Percentiles rank a stretch among this genome's conserved stretches.
phyloP scores from a whole-genome alignment of 2,113 vertebrate species.

The Drymodes brunneopygia region DNA sequence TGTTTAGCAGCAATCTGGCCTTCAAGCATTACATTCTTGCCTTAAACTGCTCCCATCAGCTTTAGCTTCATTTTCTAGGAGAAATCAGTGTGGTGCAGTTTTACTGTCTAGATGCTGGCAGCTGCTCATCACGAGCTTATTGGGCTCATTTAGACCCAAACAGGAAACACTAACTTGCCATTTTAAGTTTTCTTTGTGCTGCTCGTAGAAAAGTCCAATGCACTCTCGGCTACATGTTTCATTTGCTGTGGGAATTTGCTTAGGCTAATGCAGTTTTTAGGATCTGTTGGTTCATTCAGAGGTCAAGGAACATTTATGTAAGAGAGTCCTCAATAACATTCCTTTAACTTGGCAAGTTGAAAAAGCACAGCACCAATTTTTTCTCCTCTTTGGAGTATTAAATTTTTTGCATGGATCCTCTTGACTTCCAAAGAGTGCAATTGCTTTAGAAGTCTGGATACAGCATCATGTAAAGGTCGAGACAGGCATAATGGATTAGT shows the following conservation, averaged over 20 bases:
- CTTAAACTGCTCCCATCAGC: background rate
- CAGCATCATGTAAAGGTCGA: background rate
- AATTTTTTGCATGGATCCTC: conserved; percentile 24
- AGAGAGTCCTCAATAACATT: conserved; percentile 67
- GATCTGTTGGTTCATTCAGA: conserved; percentile 72
- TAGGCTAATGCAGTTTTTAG: conserved; percentile 69
- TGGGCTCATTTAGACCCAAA: background rate
- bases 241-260: conserved; percentile 66
- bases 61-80: background rate
- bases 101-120: background rate
- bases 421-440: conserved; percentile 15
- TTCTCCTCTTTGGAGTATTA: conserved; percentile 42
- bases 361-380: conserved; percentile 1
- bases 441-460: conserved; percentile 9
- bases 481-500: background rate
- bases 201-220: background rate
- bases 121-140: background rate
- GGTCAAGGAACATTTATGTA: conserved; percentile 70
- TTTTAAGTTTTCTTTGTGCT: background rate
- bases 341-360: conserved; percentile 57
- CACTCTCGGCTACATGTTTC: conserved; percentile 25
- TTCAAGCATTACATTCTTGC: background rate
- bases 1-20: background rate
- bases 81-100: background rate
- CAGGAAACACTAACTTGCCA: background rate